Evolutionary conservation across 1,140 invertebrate species (phyloP).

Genomic region (Camponotus pennsylvanicus): DNA sequence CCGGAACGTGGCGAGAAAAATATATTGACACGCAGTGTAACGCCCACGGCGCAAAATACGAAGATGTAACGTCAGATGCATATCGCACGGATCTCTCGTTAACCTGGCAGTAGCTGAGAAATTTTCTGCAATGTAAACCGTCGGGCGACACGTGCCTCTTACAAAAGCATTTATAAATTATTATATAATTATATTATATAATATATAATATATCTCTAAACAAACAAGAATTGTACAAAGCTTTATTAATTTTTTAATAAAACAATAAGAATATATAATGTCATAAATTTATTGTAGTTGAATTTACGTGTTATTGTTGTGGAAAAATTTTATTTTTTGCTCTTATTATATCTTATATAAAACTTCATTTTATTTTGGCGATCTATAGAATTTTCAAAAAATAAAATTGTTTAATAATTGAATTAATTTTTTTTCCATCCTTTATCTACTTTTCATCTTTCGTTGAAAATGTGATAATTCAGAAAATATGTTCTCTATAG

Average conservation of each 20-base stretch:
- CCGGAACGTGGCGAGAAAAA: constrained; percentile 55
- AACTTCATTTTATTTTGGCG: not conserved
- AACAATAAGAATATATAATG: not conserved
- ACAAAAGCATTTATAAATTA: constrained; percentile 1
- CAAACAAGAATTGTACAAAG: not conserved
- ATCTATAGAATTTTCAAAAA: not conserved
- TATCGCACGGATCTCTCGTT: constrained; percentile 34
- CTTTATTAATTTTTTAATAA: constrained; percentile 2
- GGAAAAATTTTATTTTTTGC: not conserved
- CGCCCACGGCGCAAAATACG: constrained; percentile 47
- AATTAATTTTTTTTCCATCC: not conserved
- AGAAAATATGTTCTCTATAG: constrained; percentile 19
- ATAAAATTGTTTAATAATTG: constrained; percentile 8
- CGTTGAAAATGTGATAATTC: constrained; percentile 9
- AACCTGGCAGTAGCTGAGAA: constrained; percentile 16
- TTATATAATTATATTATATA: not conserved
- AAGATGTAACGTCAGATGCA: constrained; percentile 41
- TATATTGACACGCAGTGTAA: constrained; percentile 57
- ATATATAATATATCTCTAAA: not conserved
- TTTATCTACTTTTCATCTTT: constrained; percentile 13
- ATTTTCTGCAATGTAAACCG: constrained; percentile 25
- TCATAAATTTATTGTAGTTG: not conserved
- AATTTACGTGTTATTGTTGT: not conserved
- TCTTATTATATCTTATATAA: not conserved
- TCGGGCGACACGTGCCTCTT: not conserved